Evolutionary conservation across 1,140 invertebrate genomes (phyloP).

Genomic region (Sycophila sp.): DNA sequence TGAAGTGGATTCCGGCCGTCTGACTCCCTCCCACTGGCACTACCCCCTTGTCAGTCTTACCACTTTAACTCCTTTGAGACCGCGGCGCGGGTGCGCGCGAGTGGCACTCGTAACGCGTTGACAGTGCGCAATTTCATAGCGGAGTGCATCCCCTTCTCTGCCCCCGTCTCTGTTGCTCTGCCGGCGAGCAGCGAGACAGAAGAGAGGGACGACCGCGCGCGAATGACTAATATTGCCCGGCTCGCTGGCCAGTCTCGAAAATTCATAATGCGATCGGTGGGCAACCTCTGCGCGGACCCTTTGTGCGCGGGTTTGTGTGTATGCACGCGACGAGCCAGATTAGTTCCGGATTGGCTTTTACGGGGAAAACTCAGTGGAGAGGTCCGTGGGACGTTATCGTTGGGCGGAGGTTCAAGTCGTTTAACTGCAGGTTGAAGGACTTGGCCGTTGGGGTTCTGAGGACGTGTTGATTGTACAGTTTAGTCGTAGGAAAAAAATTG

Average conservation of each 20-base stretch:
- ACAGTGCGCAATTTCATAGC: neutral
- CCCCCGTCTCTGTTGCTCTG: too few species aligned
- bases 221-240: neutral
- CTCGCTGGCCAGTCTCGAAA: too few species aligned
- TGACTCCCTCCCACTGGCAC: neutral
- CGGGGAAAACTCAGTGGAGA: too few species aligned
- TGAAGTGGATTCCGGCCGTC: neutral
- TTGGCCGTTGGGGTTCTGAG: too few species aligned
- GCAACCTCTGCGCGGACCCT: neutral
- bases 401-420: too few species aligned
- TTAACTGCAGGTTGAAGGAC: too few species aligned
- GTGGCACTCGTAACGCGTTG: slow-evolving; percentile 45
- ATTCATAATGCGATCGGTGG: too few species aligned
- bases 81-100: slow-evolving; percentile 40
- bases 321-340: neutral
- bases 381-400: too few species aligned
- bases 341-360: too few species aligned
- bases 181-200: neutral
- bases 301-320: neutral
- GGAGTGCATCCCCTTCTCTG: neutral
- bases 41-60: slow-evolving; percentile 38
- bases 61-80: slow-evolving; percentile 45
- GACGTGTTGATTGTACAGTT: too few species aligned
- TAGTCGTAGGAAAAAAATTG: too few species aligned
- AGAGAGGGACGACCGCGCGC: neutral